Conservation (phyloP, 2,888 invertebrate genomes). For the Bombylius discolor region DNA sequence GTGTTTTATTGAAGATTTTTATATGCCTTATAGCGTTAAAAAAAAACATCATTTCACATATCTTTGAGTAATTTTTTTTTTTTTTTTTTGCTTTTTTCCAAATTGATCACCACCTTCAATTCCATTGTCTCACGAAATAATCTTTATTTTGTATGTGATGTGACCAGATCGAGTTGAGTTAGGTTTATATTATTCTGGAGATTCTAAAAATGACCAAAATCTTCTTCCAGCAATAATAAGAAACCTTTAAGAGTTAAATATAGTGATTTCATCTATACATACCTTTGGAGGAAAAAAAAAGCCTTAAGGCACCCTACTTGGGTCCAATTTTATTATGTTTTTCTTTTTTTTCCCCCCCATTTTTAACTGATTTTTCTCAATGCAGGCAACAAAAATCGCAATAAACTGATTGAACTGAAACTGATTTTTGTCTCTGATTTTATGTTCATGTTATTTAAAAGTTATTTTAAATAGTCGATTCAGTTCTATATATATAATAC, state of each 20-base stretch:
- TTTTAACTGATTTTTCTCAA: not conserved
- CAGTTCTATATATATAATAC: not conserved
- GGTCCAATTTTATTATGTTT: not conserved
- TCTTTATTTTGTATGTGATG: not conserved
- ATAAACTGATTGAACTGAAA: not conserved
- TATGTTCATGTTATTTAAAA: not conserved
- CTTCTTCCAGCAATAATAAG: too few relatives aligned
- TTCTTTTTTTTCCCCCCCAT: not conserved
- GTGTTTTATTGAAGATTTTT: constrained; percentile 7
- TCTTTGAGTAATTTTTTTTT: too few relatives aligned
- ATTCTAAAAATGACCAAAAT: too few relatives aligned
- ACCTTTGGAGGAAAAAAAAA: not conserved
- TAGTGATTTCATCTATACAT: not conserved
- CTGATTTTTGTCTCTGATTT: not conserved
- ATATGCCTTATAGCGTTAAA: not conserved
- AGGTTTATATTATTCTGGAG: too few relatives aligned
- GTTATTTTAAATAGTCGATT: not conserved
- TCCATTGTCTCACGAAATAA: constrained; percentile 15
- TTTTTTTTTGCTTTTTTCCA: too few relatives aligned
- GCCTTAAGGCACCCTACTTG: not conserved
- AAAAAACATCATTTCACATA: too few relatives aligned
- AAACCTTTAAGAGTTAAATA: not conserved
- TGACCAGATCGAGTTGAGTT: too few relatives aligned
- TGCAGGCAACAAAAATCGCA: too few relatives aligned
- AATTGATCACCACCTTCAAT: constrained; percentile 14